These are phyloP conservation scores for Eonycteris spelaea DNA, from an alignment of 2,113 vertebrate species.

Conservation along the genomic window DNA sequence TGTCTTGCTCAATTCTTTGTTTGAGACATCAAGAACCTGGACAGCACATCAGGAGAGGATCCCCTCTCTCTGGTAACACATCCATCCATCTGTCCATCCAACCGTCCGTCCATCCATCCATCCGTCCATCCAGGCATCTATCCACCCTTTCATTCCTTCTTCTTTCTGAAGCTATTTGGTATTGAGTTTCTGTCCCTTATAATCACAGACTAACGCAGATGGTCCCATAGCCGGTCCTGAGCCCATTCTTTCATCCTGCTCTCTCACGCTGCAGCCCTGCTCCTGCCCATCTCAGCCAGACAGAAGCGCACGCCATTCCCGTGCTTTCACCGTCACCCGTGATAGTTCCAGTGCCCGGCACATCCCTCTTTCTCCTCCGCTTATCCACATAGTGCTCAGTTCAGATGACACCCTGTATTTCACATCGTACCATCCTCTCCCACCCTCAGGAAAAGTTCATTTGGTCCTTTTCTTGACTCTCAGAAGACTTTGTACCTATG, in stretches of 20 bases:
- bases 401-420: neutral
- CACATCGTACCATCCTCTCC: neutral
- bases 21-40: too few relatives aligned
- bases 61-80: too few relatives aligned
- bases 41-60: too few relatives aligned
- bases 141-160: too few relatives aligned
- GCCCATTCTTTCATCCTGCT: neutral
- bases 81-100: neutral
- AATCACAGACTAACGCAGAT: neutral
- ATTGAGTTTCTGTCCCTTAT: neutral
- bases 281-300: neutral
- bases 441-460: neutral
- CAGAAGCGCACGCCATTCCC: neutral
- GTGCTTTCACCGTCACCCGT: neutral
- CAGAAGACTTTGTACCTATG: neutral
- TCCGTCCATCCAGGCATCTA: neutral
- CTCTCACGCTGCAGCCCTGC: neutral
- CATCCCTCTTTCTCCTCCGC: neutral
- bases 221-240: neutral
- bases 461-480: neutral
- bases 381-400: neutral
- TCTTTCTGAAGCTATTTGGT: neutral
- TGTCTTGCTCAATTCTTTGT: too few relatives aligned
- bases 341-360: fast-evolving
- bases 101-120: neutral